Base-by-base conservation (phyloP, 2,888 invertebrate genomes). In the Andrena bicolor region DNA sequence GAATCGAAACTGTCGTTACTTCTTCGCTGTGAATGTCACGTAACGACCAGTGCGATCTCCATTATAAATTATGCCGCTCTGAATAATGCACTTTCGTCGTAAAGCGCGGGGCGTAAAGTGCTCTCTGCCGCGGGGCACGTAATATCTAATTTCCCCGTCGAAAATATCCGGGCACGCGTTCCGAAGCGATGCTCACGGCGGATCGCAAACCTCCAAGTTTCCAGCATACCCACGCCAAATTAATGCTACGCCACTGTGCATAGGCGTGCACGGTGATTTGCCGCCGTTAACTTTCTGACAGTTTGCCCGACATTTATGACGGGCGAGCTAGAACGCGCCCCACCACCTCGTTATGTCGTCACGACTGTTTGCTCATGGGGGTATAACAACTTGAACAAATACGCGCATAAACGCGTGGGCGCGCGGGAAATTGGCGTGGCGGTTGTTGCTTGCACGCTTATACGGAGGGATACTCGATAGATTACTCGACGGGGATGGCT, bases 271-370 rank as follows among this genome's bases (percentile, higher is more conserved):
- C 76, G 65, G 63, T 84, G 87, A 87, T 87, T 87, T 78, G 80
- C 76, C 80, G 80, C 71, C 76, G 85, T 86, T 84, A 87, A 87
- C 87, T 87, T 87, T 78, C 76, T 73, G 85, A 82, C 80, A 80
- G 84, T 87, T 85, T 75, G 78, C 80, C 65, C 82, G 84, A 85
- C 87, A 77, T 87, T 87, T 87, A 87, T 85, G 85, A 82, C 66
- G 78, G 58, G 61, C 82, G 76, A 83, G 72, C 72, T 81, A 56
- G 64, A 76, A 58, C 60, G 61, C 64, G 75, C 75, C 56, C 75
- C 56, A 73, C 71, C 60, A 30, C 68, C 79, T 70, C 82, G 72
- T 85, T 83, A 77, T 69, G 49, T 70, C 76, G 60, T 68, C 64
- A 56, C 63, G 10, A 51, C 74, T 84, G 81, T 86, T 84, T 83